These are phyloP conservation scores for Diceros bicornis DNA, from an alignment of 2,797 vertebrate species.

Conservation along the genomic window DNA sequence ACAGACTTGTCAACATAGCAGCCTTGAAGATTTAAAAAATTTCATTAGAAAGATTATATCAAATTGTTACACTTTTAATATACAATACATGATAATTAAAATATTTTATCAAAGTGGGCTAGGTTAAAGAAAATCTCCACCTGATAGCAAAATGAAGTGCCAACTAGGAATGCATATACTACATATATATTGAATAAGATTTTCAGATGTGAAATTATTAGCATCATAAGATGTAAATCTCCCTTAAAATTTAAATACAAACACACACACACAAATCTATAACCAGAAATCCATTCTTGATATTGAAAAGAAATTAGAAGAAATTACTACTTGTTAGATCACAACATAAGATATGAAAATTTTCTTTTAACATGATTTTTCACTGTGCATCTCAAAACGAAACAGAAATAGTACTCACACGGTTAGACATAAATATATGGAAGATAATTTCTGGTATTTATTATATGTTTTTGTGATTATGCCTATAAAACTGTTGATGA, in stretches of 20 bases:
- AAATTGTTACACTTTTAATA: slow-evolving; percentile 80
- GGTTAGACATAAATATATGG: slow-evolving; percentile 71
- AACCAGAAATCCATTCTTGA: slow-evolving; percentile 12
- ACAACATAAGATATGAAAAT: slow-evolving; percentile 36
- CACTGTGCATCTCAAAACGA: slow-evolving; percentile 58
- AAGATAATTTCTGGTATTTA: slow-evolving; percentile 56
- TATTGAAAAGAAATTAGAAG: not conserved
- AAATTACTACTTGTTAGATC: slow-evolving; percentile 41
- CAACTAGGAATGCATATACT: slow-evolving; percentile 84
- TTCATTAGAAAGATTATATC: slow-evolving; percentile 71
- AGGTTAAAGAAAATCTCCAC: slow-evolving; percentile 86
- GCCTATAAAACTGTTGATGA: slow-evolving; percentile 18
- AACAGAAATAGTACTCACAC: slow-evolving; percentile 69
- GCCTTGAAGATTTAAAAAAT: slow-evolving; percentile 70
- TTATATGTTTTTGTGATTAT: slow-evolving; percentile 33
- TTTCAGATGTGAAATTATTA: slow-evolving; percentile 57
- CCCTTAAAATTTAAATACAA: slow-evolving; percentile 54
- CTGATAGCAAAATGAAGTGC: slow-evolving; percentile 81
- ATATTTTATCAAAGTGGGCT: slow-evolving; percentile 82
- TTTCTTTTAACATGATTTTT: slow-evolving; percentile 70
- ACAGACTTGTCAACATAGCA: slow-evolving; percentile 54
- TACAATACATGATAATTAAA: slow-evolving; percentile 85
- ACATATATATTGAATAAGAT: slow-evolving; percentile 59
- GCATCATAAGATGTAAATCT: not conserved
- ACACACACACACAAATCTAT: slow-evolving; percentile 18